phyloP scores from a whole-genome alignment of 2,888 invertebrate genomes.

The Thecocarcelia acutangulata region DNA sequence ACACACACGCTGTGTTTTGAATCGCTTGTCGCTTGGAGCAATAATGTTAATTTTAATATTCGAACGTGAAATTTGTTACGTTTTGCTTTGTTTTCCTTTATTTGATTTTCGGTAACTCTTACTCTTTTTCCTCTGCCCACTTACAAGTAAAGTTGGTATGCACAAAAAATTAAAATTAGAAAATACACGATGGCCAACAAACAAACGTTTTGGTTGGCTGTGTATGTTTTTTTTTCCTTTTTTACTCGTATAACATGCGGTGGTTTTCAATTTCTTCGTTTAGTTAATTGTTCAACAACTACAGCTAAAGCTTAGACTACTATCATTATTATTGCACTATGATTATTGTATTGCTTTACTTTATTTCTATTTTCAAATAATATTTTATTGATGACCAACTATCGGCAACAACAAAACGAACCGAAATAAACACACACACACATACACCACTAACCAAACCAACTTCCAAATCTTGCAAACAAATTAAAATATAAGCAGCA shows the following conservation, averaged over 20 bases:
- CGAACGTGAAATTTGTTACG: slow-evolving; percentile 65
- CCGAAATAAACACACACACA: slow-evolving; percentile 10
- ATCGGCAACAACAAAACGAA: slow-evolving; percentile 44
- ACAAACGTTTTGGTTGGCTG: slow-evolving; percentile 64
- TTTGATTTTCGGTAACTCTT: slow-evolving; percentile 54
- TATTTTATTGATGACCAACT: slow-evolving; percentile 48
- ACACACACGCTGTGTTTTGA: slow-evolving; percentile 31
- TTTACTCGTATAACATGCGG: slow-evolving; percentile 38
- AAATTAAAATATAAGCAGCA: slow-evolving; percentile 59
- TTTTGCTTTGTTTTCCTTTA: slow-evolving; percentile 50
- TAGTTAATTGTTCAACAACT: slow-evolving; percentile 34
- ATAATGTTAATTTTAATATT: slow-evolving; percentile 66
- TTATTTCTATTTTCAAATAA: slow-evolving; percentile 23
- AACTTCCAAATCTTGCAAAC: slow-evolving; percentile 1
- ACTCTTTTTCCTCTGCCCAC: slow-evolving; percentile 45
- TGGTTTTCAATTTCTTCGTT: slow-evolving; percentile 61
- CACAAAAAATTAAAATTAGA: slow-evolving; percentile 25
- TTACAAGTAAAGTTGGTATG: slow-evolving; percentile 42
- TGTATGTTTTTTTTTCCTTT: slow-evolving; percentile 4
- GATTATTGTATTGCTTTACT: slow-evolving; percentile 42
- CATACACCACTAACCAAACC: slow-evolving; percentile 30
- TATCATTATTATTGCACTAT: slow-evolving; percentile 42
- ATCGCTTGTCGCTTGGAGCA: slow-evolving; percentile 52
- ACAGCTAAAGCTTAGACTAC: slow-evolving; percentile 24
- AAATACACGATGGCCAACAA: slow-evolving; percentile 49